phyloP scores from a whole-genome alignment of 2,797 vertebrate species.

The Neostethus bicornis region DNA sequence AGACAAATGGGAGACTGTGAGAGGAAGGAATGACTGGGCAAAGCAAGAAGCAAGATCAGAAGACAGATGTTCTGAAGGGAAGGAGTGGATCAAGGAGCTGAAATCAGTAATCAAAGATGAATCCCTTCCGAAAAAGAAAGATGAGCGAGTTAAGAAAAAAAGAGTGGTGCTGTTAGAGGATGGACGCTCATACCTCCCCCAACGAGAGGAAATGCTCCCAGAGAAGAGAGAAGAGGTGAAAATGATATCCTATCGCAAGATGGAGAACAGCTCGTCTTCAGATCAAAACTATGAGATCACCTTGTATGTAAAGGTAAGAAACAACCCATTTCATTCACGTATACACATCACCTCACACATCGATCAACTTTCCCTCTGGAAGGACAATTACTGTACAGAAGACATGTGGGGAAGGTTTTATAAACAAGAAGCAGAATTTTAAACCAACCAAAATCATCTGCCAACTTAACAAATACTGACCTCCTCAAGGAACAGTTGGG shows the following conservation, averaged over 20 bases:
- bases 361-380: too few relatives aligned
- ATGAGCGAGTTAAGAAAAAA: constrained; percentile 59
- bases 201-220: constrained; percentile 32
- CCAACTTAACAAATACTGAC: too few relatives aligned
- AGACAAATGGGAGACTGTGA: constrained; percentile 19
- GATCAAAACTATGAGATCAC: constrained; percentile 61
- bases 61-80: constrained; percentile 6
- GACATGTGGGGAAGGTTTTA: too few relatives aligned
- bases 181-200: constrained; percentile 50
- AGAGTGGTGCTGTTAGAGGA: constrained; percentile 67
- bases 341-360: too few relatives aligned
- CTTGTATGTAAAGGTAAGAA: constrained; percentile 79
- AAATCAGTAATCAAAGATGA: constrained; percentile 69
- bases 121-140: constrained; percentile 39
- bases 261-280: constrained; percentile 20
- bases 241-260: constrained; percentile 27
- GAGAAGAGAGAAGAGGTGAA: constrained; percentile 48
- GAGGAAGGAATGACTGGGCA: constrained; percentile 21
- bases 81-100: constrained; percentile 69
- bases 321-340: neutral
- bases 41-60: constrained; percentile 23
- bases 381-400: too few relatives aligned
- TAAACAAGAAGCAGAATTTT: too few relatives aligned
- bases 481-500: too few relatives aligned
- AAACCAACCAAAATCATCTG: too few relatives aligned